Percentiles rank a stretch among this genome's conserved stretches.
These are phyloP conservation scores for Megatriorchis doriae DNA, from an alignment of 2,113 vertebrate species.

Conservation along the genomic window DNA sequence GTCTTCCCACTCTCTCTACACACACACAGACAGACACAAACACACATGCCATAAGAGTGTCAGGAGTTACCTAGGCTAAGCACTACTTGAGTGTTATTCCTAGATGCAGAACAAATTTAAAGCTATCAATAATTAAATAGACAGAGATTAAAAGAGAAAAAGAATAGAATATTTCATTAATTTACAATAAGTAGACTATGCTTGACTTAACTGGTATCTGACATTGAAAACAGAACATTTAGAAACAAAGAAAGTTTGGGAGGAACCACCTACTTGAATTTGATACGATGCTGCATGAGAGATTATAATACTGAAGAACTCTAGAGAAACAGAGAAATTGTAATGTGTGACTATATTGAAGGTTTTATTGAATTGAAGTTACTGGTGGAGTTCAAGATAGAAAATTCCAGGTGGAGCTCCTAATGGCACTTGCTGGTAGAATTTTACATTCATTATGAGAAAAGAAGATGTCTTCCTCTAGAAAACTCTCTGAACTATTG, in stretches of 20 bases:
- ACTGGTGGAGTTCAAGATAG: neutral
- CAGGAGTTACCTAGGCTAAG: neutral
- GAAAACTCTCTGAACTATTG: neutral
- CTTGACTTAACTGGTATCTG: neutral
- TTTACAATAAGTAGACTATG: neutral
- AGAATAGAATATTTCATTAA: neutral
- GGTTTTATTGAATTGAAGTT: neutral
- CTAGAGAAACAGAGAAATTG: neutral
- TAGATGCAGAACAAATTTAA: neutral
- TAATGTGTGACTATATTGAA: neutral
- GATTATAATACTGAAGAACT: neutral
- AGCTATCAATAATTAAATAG: neutral
- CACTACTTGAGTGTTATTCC: neutral
- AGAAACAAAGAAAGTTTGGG: neutral
- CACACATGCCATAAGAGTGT: neutral
- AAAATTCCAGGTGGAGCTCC: neutral
- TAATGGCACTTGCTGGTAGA: neutral
- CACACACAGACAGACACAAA: neutral
- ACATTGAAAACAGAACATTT: neutral
- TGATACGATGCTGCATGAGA: neutral
- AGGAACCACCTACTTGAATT: neutral
- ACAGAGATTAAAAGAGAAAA: neutral
- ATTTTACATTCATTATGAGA: neutral
- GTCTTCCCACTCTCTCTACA: neutral
- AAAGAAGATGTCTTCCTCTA: neutral